phyloP scores from a whole-genome alignment of 2,797 vertebrate species.

The Enteromius anoplus region DNA sequence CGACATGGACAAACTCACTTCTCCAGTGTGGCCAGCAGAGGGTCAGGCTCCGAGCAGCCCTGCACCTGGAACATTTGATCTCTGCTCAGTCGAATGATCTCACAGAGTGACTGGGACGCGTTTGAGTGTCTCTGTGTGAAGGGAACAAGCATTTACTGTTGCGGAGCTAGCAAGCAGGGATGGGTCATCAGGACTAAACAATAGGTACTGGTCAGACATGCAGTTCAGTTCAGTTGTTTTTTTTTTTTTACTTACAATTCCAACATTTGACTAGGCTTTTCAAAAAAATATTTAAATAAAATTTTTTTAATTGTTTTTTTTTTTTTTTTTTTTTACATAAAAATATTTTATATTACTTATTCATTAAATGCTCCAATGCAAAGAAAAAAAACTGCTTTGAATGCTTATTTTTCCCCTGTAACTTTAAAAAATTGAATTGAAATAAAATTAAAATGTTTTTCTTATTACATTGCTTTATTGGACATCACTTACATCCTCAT shows the following conservation, averaged over 20 bases:
- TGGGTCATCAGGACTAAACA: neutral
- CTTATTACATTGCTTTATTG: neutral
- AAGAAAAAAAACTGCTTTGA: too few relatives aligned
- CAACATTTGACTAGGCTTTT: neutral
- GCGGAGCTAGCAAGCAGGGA: neutral
- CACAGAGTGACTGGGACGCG: constrained; percentile 97
- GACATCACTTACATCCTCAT: constrained; percentile 91
- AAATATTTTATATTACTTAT: too few relatives aligned
- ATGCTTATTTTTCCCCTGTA: neutral
- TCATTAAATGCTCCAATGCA: too few relatives aligned
- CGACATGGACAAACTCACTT: constrained; percentile 78
- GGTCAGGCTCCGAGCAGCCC: constrained; percentile 93
- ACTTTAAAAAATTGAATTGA: neutral
- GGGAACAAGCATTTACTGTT: constrained; percentile 35
- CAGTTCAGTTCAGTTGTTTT: neutral
- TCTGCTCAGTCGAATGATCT: constrained; percentile 98
- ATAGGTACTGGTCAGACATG: neutral
- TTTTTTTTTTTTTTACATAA: too few relatives aligned
- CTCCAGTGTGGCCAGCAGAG: constrained; percentile 94
- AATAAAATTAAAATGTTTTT: neutral
- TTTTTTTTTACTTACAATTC: neutral
- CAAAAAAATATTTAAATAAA: neutral
- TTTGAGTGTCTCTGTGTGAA: constrained; percentile 93
- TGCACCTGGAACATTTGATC: constrained; percentile 99
- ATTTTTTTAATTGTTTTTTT: too few relatives aligned